phyloP scores from a whole-genome alignment of 2,113 vertebrate species.

The Hylia prasina region DNA sequence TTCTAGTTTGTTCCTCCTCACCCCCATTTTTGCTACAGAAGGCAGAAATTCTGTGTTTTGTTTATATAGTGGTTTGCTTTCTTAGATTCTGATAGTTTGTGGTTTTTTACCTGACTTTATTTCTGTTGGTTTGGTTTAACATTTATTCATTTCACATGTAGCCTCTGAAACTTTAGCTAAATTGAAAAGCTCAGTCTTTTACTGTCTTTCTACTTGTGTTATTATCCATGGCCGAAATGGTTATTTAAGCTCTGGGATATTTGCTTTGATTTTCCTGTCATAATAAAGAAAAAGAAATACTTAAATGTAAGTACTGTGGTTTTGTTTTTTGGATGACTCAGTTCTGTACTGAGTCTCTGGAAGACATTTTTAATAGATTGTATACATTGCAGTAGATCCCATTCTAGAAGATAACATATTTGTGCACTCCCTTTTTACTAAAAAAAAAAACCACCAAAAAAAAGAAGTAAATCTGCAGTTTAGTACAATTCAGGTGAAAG shows the following conservation, averaged over 20 bases:
- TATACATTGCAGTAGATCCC: not conserved
- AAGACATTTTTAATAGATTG: not conserved
- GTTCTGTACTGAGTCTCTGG: not conserved
- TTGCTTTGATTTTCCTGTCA: not conserved
- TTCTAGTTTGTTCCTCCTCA: not conserved
- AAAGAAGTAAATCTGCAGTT: not conserved
- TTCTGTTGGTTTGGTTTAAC: not conserved
- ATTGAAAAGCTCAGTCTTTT: not conserved
- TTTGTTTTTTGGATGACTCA: not conserved
- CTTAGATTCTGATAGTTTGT: not conserved
- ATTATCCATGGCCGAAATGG: not conserved
- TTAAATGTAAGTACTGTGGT: not conserved
- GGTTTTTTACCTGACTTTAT: not conserved
- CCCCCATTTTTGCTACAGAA: not conserved
- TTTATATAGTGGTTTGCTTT: not conserved
- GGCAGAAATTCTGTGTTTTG: not conserved
- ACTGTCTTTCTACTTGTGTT: not conserved
- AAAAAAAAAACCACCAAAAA: not conserved
- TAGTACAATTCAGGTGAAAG: not conserved
- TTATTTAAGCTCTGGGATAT: not conserved
- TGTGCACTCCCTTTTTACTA: not conserved
- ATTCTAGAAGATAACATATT: not conserved
- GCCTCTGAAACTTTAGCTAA: not conserved
- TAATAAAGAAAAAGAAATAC: not conserved
- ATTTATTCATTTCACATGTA: not conserved